Evolutionary conservation across 2,113 vertebrate genomes (phyloP).

Genomic region (Pao palembangensis): DNA sequence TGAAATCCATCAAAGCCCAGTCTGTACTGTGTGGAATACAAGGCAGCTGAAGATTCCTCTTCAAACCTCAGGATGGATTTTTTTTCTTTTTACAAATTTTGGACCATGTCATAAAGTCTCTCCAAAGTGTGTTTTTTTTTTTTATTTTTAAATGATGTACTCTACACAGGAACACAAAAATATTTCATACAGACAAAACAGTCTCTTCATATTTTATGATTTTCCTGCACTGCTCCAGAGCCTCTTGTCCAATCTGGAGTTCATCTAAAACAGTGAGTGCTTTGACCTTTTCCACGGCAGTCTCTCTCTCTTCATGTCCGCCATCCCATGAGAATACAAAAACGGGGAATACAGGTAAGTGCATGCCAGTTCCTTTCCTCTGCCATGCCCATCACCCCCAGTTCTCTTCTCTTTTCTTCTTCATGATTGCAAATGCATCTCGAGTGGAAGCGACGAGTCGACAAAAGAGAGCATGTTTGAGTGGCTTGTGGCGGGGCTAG

Average conservation of each 20-base stretch:
- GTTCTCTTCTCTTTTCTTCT: not conserved
- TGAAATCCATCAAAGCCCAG: slow-evolving; percentile 43
- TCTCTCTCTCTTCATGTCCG: slow-evolving; percentile 26
- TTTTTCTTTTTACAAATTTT: slow-evolving; percentile 12
- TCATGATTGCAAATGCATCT: slow-evolving; percentile 24
- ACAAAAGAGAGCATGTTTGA: slow-evolving; percentile 27
- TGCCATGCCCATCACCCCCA: not conserved
- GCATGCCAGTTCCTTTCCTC: slow-evolving; percentile 16
- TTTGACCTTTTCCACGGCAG: slow-evolving; percentile 7
- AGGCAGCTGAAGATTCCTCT: slow-evolving; percentile 54
- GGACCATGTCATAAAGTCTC: slow-evolving; percentile 23
- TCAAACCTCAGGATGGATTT: slow-evolving; percentile 8
- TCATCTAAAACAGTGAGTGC: slow-evolving; percentile 22
- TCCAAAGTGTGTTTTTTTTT: slow-evolving; percentile 37
- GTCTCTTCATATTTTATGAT: slow-evolving; percentile 42
- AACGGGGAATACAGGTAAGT: slow-evolving; percentile 33
- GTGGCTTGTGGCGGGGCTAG: slow-evolving; percentile 56
- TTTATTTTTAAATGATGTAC: too few relatives aligned
- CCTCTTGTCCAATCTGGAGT: slow-evolving; percentile 25
- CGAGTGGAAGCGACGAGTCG: slow-evolving; percentile 30
- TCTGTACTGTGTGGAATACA: slow-evolving; percentile 43
- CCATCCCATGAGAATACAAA: slow-evolving; percentile 28
- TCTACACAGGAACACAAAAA: slow-evolving; percentile 62
- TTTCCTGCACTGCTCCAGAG: slow-evolving; percentile 22
- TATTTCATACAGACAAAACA: slow-evolving; percentile 58